phyloP scores from a whole-genome alignment of 2,113 vertebrate species.

The Acanthochromis polyacanthus region DNA sequence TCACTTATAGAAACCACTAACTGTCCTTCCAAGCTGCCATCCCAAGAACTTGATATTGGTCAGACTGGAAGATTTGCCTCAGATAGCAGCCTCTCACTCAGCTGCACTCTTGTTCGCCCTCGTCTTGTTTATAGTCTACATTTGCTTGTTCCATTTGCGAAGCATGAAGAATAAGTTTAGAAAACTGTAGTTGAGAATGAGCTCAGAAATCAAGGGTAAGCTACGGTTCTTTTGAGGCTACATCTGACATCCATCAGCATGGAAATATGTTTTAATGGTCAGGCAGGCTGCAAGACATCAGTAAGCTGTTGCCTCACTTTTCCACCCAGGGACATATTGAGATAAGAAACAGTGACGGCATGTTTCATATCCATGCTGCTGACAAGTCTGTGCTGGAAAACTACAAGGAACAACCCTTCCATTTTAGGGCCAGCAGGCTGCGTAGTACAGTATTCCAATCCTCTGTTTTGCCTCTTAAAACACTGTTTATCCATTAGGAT shows the following conservation, averaged over 20 bases:
- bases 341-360: constrained; percentile 82
- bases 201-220: constrained; percentile 71
- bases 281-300: constrained; percentile 82
- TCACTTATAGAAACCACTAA: constrained; percentile 68
- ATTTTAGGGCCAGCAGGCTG: constrained; percentile 65
- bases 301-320: constrained; percentile 77
- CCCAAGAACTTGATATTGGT: constrained; percentile 50
- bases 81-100: constrained; percentile 44
- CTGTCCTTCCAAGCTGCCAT: constrained; percentile 66
- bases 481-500: constrained; percentile 66
- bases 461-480: constrained; percentile 63
- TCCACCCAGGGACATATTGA: constrained; percentile 79
- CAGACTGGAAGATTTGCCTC: constrained; percentile 47
- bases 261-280: constrained; percentile 83
- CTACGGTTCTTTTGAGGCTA: constrained; percentile 56
- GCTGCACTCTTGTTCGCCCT: constrained; percentile 24
- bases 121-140: constrained; percentile 41
- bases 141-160: constrained; percentile 52
- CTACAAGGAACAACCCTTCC: constrained; percentile 67
- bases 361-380: constrained; percentile 78
- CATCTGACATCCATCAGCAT: constrained; percentile 83
- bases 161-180: constrained; percentile 59
- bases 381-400: constrained; percentile 76
- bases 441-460: constrained; percentile 46
- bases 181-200: constrained; percentile 65